Percentiles rank a stretch among this genome's conserved stretches.
Evolutionary conservation across 2,888 invertebrate species (phyloP).

Genomic region (Pandemis corylana): DNA sequence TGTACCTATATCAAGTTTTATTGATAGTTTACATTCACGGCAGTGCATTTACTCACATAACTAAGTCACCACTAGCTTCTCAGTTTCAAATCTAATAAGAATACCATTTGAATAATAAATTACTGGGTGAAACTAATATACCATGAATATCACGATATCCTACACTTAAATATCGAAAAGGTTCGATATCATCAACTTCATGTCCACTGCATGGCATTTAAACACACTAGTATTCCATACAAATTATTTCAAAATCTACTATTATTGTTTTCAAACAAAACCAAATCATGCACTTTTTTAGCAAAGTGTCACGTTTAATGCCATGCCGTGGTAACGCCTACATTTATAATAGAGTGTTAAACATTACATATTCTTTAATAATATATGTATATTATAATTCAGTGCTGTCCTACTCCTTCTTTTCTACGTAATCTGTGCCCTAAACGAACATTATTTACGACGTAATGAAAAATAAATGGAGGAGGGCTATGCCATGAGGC

Average conservation of each 20-base stretch:
- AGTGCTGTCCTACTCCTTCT: background rate
- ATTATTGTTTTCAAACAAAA: no score
- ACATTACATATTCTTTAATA: background rate
- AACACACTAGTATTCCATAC: background rate
- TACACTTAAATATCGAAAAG: constrained; percentile 22
- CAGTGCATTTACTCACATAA: constrained; percentile 24
- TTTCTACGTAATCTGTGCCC: background rate
- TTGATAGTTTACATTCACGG: constrained; percentile 27
- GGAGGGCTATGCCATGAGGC: no score
- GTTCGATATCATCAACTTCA: constrained; percentile 22
- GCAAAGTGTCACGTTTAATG: background rate
- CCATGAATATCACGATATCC: constrained; percentile 39
- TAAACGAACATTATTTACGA: constrained; percentile 2
- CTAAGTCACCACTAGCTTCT: constrained; percentile 31
- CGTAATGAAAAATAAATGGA: no score
- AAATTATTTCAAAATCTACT: no score
- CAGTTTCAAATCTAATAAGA: background rate
- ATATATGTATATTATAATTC: background rate
- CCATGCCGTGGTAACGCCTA: background rate
- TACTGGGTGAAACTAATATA: constrained; percentile 22
- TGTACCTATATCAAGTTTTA: background rate
- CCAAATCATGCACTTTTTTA: no score
- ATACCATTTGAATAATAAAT: constrained; percentile 34
- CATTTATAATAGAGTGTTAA: background rate
- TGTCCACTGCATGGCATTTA: constrained; percentile 33